phyloP scores from a whole-genome alignment of 2,797 vertebrate species.

The Bovichtus diacanthus region DNA sequence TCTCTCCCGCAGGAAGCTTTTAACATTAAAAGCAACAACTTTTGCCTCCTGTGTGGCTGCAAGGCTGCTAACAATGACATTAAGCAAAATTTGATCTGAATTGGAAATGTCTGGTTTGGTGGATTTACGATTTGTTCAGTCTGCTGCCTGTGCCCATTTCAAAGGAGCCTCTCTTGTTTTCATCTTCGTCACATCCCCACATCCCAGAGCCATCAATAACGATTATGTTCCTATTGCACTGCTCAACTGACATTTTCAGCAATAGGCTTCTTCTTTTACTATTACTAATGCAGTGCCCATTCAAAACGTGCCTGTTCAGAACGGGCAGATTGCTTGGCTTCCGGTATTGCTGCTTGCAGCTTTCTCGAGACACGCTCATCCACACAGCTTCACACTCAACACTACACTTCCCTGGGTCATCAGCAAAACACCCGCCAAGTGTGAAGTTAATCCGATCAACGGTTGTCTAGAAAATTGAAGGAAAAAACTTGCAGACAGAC shows the following conservation, averaged over 20 bases:
- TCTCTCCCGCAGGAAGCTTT: conserved; percentile 32
- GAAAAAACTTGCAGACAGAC: no score
- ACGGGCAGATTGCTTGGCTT: no score
- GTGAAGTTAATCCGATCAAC: no score
- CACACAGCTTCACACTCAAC: no score
- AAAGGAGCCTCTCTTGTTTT: conserved; percentile 22
- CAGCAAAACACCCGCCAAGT: no score
- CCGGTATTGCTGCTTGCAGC: no score
- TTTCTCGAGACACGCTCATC: no score
- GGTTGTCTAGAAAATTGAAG: no score
- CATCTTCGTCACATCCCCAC: conserved; percentile 13
- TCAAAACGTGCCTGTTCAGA: no score
- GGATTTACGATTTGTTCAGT: conserved; percentile 42
- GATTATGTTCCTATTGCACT: conserved; percentile 12
- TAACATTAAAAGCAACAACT: conserved; percentile 36
- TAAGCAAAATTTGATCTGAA: conserved; percentile 25
- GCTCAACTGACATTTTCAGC: conserved; percentile 32
- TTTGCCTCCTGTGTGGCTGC: conserved; percentile 7
- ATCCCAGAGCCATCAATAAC: conserved; percentile 13
- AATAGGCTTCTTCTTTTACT: conserved; percentile 12
- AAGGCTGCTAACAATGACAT: conserved; percentile 25
- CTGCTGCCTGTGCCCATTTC: conserved; percentile 19
- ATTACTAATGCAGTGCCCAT: background rate
- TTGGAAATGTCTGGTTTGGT: conserved; percentile 26
- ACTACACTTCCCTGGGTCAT: no score